phyloP scores from a whole-genome alignment of 2,888 invertebrate genomes.

The Cremastinae sp. region DNA sequence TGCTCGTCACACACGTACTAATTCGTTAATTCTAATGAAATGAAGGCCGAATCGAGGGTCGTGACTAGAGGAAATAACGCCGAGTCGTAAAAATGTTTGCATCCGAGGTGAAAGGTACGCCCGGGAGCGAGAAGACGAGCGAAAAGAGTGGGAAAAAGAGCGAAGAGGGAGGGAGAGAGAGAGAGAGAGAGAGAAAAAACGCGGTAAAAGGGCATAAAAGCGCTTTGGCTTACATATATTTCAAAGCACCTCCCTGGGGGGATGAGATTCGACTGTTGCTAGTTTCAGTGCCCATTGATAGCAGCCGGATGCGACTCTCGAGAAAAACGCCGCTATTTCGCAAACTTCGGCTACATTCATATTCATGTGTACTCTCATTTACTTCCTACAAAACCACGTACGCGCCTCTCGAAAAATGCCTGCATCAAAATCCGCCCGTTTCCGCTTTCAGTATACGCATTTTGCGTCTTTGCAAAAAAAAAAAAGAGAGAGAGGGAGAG shows the following conservation, averaged over 20 bases:
- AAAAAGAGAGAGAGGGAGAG: no score
- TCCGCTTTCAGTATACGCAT: no score
- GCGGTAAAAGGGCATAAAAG: constrained; percentile 12
- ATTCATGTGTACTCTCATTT: no score
- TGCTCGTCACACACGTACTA: background rate
- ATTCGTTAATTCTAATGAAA: constrained; percentile 8
- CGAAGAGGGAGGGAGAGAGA: constrained; percentile 3
- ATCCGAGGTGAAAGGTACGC: no score
- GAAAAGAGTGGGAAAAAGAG: background rate
- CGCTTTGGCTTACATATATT: constrained; percentile 25
- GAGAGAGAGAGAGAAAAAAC: background rate
- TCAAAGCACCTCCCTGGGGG: constrained; percentile 37
- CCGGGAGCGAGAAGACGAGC: background rate
- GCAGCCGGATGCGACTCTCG: constrained; percentile 25
- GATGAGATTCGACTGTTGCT: constrained; percentile 35
- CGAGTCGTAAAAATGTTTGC: background rate
- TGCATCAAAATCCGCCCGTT: no score
- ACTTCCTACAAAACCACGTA: no score
- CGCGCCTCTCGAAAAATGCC: no score
- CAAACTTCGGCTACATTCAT: constrained; percentile 10
- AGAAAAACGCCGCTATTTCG: constrained; percentile 37
- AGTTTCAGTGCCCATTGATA: constrained; percentile 39
- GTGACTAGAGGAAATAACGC: no score
- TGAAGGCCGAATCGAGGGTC: no score
- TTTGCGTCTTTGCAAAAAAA: no score